Conservation (phyloP, 2,888 invertebrate genomes). For the Apamea sordens region DNA sequence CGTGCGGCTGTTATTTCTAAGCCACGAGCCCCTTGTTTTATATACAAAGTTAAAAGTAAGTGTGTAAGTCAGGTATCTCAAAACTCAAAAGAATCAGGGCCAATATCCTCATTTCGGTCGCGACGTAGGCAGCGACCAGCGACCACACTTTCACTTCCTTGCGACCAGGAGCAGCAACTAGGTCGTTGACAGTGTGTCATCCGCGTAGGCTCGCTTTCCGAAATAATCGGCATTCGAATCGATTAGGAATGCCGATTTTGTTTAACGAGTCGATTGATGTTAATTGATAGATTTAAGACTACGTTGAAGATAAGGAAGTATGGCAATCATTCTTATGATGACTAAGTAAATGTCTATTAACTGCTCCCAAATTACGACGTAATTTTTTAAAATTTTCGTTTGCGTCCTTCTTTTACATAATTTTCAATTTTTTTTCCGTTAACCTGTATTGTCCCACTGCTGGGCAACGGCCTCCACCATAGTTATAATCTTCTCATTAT, state of each 20-base stretch:
- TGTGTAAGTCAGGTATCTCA: background rate
- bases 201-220: conserved; percentile 41
- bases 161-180: conserved; percentile 41
- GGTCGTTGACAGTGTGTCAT: conserved; percentile 54
- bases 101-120: conserved; percentile 54
- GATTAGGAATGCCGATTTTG: conserved; percentile 36
- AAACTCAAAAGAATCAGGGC: conserved; percentile 44
- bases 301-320: background rate
- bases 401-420: background rate
- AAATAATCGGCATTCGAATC: conserved; percentile 48
- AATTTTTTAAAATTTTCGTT: background rate
- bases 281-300: background rate
- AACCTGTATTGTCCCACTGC: too few relatives aligned
- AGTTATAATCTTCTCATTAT: too few relatives aligned
- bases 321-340: background rate
- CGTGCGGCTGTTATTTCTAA: too few relatives aligned
- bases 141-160: conserved; percentile 66
- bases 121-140: conserved; percentile 22
- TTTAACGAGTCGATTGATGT: conserved; percentile 8
- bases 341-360: background rate
- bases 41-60: background rate
- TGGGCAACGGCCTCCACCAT: too few relatives aligned
- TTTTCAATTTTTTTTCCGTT: too few relatives aligned
- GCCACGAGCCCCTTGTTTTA: too few relatives aligned
- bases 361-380: background rate